These are phyloP conservation scores for Pachyramphus minor DNA, from an alignment of 2,113 vertebrate genomes.

Conservation along the genomic window DNA sequence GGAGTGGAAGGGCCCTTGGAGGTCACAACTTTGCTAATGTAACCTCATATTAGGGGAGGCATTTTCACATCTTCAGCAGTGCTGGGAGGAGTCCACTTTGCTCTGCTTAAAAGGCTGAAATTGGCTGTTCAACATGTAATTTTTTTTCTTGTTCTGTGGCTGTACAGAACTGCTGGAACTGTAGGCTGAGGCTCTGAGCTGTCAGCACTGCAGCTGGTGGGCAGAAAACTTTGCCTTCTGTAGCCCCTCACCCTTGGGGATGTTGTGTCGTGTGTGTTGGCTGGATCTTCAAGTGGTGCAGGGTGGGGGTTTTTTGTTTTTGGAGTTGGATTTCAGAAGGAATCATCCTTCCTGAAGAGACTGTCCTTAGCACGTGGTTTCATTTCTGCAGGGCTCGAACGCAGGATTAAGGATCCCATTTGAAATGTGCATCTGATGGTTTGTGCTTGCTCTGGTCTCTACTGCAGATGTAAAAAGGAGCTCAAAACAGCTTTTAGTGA, in stretches of 20 bases:
- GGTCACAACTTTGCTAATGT: background rate
- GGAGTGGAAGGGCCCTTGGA: background rate
- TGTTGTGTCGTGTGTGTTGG: background rate
- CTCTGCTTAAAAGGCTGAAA: background rate
- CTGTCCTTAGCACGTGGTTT: background rate
- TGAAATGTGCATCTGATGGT: background rate
- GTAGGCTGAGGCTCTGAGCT: background rate
- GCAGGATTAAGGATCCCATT: background rate
- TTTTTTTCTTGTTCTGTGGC: background rate
- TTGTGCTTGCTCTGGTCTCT: background rate
- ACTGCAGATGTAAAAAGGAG: background rate
- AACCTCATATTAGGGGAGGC: accelerated
- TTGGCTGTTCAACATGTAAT: accelerated
- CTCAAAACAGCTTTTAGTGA: background rate
- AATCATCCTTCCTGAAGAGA: background rate
- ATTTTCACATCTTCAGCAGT: background rate
- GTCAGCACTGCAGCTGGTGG: background rate
- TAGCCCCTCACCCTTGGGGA: accelerated
- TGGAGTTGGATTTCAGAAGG: background rate
- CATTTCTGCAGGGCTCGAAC: background rate
- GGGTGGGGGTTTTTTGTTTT: background rate
- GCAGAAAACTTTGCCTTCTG: background rate
- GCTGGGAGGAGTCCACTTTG: background rate
- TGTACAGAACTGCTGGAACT: background rate
- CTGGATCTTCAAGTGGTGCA: background rate